These are phyloP conservation scores for Adelphocoris suturalis DNA, from an alignment of 2,888 invertebrate genomes.

Conservation along the genomic window DNA sequence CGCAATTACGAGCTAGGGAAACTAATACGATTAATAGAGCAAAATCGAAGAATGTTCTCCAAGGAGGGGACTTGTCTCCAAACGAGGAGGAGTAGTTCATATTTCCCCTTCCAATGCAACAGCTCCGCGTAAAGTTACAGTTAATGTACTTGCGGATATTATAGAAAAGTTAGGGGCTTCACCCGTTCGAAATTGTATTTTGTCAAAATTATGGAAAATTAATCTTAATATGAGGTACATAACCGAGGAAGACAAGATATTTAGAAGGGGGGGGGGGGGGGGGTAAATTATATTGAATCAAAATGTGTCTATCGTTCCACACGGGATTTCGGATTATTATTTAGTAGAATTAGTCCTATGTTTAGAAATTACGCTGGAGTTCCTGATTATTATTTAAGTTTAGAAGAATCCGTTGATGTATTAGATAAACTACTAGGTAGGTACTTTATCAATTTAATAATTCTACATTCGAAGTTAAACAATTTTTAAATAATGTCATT, in stretches of 20 bases:
- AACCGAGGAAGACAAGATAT: slow-evolving; percentile 23
- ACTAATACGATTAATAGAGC: not conserved
- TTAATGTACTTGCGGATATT: not conserved
- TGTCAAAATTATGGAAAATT: not conserved
- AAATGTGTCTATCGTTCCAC: not conserved
- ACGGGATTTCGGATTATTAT: not conserved
- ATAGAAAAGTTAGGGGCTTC: not conserved
- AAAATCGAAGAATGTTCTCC: not conserved
- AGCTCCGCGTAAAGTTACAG: not conserved
- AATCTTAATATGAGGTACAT: not conserved
- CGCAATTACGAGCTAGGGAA: not conserved
- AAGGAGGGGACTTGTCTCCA: not conserved
- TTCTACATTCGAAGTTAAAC: not conserved
- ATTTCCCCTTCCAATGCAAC: not conserved
- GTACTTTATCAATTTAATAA: not conserved
- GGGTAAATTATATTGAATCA: not conserved
- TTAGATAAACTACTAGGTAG: not conserved
- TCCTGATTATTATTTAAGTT: not conserved
- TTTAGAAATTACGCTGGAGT: not conserved
- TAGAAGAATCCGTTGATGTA: not conserved
- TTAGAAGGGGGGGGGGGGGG: not conserved
- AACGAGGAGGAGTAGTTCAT: not conserved
- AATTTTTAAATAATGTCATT: not conserved
- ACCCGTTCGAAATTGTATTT: not conserved
- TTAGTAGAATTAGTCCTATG: not conserved